These are phyloP conservation scores for Apotomis capreana DNA, from an alignment of 2,888 invertebrate species.

Conservation along the genomic window DNA sequence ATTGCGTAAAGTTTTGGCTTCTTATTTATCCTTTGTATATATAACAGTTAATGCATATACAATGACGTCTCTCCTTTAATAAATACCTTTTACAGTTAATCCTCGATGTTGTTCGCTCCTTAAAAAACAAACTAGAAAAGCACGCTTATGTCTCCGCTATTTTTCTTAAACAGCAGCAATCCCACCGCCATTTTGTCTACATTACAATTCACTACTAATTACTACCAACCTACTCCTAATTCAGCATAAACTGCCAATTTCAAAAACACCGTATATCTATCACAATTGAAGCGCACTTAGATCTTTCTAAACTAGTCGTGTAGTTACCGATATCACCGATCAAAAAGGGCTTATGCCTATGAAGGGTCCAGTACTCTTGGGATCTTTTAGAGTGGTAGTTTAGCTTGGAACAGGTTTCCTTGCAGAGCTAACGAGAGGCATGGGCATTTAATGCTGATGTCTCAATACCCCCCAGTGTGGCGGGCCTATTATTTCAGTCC, in stretches of 20 bases:
- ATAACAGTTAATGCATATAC: no score
- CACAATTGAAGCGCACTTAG: constrained; percentile 4
- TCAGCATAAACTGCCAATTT: constrained; percentile 13
- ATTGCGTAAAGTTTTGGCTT: no score
- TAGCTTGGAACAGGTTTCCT: constrained; percentile 48
- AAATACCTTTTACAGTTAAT: no score
- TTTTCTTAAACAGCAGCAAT: constrained; percentile 15
- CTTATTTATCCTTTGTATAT: no score
- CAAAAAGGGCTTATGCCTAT: background rate
- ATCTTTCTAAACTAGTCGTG: background rate
- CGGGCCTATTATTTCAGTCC: constrained; percentile 81
- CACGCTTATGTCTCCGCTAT: background rate
- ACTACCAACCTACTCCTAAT: constrained; percentile 49
- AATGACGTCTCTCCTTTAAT: no score
- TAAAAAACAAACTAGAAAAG: background rate
- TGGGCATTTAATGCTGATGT: constrained; percentile 76
- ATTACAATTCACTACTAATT: constrained; percentile 52
- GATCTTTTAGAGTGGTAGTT: background rate
- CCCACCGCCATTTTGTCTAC: constrained; percentile 16
- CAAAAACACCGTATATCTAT: constrained; percentile 11
- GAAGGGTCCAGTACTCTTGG: background rate
- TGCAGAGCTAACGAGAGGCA: constrained; percentile 44
- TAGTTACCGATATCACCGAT: background rate
- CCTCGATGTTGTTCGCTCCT: background rate
- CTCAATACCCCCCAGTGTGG: constrained; percentile 83